Evolutionary conservation across 2,797 vertebrate species (phyloP).

Genomic region (Myripristis jacobus): DNA sequence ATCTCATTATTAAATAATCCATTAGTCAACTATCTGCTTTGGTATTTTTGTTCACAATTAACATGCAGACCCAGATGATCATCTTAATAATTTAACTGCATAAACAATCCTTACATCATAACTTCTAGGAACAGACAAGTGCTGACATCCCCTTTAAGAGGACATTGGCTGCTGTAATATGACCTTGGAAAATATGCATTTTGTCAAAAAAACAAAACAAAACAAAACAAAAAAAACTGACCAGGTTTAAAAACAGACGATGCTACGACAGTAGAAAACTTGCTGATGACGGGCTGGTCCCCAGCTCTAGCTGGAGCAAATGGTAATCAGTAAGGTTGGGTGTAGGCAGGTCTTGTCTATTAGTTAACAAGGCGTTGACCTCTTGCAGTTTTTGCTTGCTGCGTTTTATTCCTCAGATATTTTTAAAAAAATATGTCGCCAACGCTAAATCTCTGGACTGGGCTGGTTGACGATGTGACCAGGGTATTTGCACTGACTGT

Average conservation of each 20-base stretch:
- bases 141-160: constrained; percentile 12
- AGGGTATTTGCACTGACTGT: no score
- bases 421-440: background rate
- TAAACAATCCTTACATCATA: background rate
- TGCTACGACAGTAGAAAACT: background rate
- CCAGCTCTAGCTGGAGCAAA: no score
- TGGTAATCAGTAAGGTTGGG: no score
- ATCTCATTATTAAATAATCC: background rate
- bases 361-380: no score
- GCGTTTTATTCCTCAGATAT: background rate
- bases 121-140: background rate
- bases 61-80: background rate
- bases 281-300: background rate
- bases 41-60: background rate
- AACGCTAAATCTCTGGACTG: no score
- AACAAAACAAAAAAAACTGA: background rate
- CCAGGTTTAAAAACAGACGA: background rate
- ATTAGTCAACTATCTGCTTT: background rate
- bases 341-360: no score
- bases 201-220: background rate
- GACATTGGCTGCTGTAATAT: background rate
- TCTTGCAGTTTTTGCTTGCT: background rate
- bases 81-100: background rate
- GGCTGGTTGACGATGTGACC: no score
- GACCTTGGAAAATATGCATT: constrained; percentile 5